Percentiles rank a stretch among this genome's conserved stretches.
phyloP scores from a whole-genome alignment of 2,797 vertebrate species.

The Melanotaenia trifasciata region DNA sequence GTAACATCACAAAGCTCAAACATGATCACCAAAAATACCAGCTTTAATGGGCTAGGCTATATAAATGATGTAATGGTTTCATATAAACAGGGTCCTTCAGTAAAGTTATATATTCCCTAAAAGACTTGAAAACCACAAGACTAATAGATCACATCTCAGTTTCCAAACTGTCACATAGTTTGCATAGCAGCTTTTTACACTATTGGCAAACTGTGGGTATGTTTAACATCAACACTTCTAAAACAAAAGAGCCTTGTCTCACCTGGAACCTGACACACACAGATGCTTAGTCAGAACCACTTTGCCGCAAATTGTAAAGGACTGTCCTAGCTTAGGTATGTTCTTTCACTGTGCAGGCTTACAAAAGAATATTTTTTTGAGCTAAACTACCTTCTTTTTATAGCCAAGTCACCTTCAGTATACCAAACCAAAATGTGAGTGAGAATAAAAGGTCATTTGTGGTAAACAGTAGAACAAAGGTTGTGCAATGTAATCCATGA shows the following conservation, averaged over 20 bases:
- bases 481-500: not conserved
- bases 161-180: not conserved
- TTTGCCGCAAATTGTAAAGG: not conserved
- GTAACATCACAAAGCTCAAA: not conserved
- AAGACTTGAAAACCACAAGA: not conserved
- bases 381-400: not conserved
- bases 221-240: not conserved
- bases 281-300: not conserved
- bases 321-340: not conserved
- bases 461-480: not conserved
- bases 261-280: not conserved
- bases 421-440: not conserved
- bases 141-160: no score
- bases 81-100: not conserved
- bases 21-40: not conserved
- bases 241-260: not conserved
- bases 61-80: not conserved
- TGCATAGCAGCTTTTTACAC: not conserved
- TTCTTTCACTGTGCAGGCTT: not conserved
- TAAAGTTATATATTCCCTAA: not conserved
- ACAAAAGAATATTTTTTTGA: not conserved
- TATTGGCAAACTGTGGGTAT: not conserved
- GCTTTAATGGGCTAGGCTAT: not conserved
- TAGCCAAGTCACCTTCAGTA: not conserved
- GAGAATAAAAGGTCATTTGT: not conserved